These are phyloP conservation scores for Lasioglossum morio DNA, from an alignment of 2,888 invertebrate species.

Conservation along the genomic window DNA sequence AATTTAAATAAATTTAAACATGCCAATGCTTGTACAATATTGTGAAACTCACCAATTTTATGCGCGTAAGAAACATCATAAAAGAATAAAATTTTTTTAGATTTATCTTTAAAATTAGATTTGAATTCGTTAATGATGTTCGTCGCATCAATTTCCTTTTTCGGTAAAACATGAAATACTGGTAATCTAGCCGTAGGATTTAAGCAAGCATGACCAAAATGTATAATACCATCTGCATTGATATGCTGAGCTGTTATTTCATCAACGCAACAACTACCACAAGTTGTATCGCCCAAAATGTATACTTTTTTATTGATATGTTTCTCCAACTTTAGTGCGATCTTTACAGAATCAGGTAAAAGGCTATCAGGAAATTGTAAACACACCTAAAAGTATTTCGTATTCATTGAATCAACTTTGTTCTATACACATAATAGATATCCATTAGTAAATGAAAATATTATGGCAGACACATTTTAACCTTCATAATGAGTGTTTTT, in stretches of 20 bases:
- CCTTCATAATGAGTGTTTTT: constrained; percentile 14
- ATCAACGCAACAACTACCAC: constrained; percentile 96
- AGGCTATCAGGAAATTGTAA: constrained; percentile 96
- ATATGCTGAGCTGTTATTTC: constrained; percentile 96
- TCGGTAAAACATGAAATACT: constrained; percentile 90
- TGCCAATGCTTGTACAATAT: background rate
- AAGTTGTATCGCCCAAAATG: constrained; percentile 95
- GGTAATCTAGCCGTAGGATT: constrained; percentile 89
- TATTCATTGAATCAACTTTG: background rate
- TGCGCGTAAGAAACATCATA: constrained; percentile 90
- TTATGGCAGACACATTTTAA: constrained; percentile 22
- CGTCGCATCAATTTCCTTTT: constrained; percentile 86
- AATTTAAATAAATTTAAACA: constrained; percentile 8
- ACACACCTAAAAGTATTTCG: constrained; percentile 88
- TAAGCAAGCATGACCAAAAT: constrained; percentile 96
- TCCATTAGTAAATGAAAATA: constrained; percentile 3
- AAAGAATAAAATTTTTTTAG: constrained; percentile 86
- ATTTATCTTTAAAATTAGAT: constrained; percentile 80
- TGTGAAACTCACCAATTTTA: constrained; percentile 85
- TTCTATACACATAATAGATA: background rate
- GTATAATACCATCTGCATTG: constrained; percentile 93
- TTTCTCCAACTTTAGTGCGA: constrained; percentile 86
- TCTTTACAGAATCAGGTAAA: constrained; percentile 88
- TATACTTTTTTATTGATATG: constrained; percentile 89
- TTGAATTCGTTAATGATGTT: constrained; percentile 80